Evolutionary conservation across 2,888 invertebrate genomes (phyloP), one percentile per base, ranked within the genome.

Genomic region (Erebia ligea): DNA sequence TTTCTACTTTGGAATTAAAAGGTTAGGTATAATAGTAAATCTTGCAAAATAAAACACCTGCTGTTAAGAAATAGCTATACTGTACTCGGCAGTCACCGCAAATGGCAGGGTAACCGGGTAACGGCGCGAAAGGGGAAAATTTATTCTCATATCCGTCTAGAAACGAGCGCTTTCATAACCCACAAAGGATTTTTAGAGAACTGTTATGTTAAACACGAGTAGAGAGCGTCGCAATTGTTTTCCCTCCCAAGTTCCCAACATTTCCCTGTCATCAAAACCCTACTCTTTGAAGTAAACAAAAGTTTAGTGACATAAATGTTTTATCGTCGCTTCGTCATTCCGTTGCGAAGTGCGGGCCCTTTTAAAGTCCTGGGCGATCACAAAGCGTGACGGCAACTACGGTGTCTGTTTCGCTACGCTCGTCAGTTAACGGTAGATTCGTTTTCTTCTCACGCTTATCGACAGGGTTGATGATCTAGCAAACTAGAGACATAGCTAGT

Each of bases 241-340:
- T 79, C 75, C 78, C 76, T 77, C 76, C 81, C 79, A 13, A 45
- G 45, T 11, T 45, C 13, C 45, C 13, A 72, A 82, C 80, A 82
- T 84, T 83, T 79, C 68, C 76, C 78, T 80, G 81, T 80, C 82
- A 82, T 81, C 81, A 73, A 77, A 82, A 82, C 82, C 80, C 78
- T 81, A 45, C 78, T 76, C 83, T 86, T 86, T 86, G 84, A 85
- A 85, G 82, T 86, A 86, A 89, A 89, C 86, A 89, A 87, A 85
- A 87, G 85, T 84, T 25, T 45, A 82, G 84, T 84, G 83, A 82
- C 82, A 84, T 88, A 86, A 90, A 89, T 86, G 86, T 89, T 89
- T 90, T 90, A 88, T 89, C 83, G 82, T 78, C 79, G 77, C 82
- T 67, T 64, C 75, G 72, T 74, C 70, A 72, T 74, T 74, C 68